Conservation (phyloP, 2,888 invertebrate species). For the Oeneis ivallda region DNA sequence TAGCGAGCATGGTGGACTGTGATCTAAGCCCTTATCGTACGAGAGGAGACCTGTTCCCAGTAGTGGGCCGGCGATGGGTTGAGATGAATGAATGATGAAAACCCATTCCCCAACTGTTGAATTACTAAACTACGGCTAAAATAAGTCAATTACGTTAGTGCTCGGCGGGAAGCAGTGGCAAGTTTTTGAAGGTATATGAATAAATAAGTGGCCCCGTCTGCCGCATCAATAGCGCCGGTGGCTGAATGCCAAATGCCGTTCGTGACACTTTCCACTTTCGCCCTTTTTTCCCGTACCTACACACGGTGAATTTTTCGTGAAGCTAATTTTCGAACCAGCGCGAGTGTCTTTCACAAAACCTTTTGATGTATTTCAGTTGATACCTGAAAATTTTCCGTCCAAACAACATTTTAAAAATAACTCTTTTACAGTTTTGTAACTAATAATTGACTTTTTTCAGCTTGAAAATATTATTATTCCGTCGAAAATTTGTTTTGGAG, state of each 20-base stretch:
- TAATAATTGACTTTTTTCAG: background rate
- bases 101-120: no score
- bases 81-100: no score
- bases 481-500: background rate
- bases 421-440: background rate
- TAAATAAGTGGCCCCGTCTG: conserved; percentile 67
- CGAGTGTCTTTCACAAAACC: conserved; percentile 1
- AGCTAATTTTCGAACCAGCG: conserved; percentile 54
- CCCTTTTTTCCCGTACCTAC: conserved; percentile 51
- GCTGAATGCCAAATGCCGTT: conserved; percentile 75
- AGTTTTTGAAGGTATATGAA: conserved; percentile 71
- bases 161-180: conserved; percentile 38
- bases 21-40: no score
- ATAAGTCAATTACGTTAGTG: conserved; percentile 44
- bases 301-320: conserved; percentile 8
- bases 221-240: conserved; percentile 67
- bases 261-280: conserved; percentile 78
- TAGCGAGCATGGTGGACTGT: no score
- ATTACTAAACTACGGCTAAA: no score
- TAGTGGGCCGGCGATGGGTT: no score
- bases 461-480: background rate
- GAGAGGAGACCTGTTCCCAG: no score
- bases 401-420: background rate
- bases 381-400: conserved; percentile 1
- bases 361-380: conserved; percentile 14